A percentile compares a stretch with the other conserved stretches of the same genome.
Evolutionary conservation across 2,888 invertebrate genomes (phyloP).

Genomic region (Caenorhabditis sp.): DNA sequence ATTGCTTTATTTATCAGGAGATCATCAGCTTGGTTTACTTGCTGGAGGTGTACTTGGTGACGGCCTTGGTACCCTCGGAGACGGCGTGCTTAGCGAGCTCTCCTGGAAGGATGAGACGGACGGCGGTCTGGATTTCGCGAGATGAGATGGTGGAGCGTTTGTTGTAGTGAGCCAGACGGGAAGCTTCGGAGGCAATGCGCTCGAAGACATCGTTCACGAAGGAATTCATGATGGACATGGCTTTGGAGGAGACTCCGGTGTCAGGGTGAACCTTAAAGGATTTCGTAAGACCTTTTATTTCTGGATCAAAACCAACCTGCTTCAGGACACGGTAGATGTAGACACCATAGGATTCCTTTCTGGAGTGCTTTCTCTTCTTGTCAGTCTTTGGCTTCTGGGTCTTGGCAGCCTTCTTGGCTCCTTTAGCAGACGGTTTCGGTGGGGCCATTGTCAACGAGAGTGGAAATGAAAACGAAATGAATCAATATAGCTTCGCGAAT

Average conservation of each 20-base stretch:
- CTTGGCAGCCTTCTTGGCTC: conserved; percentile 73
- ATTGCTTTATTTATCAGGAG: conserved; percentile 21
- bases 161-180: conserved; percentile 87
- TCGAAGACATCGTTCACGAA: conserved; percentile 90
- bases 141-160: conserved; percentile 88
- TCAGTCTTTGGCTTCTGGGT: conserved; percentile 75
- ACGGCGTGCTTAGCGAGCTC: conserved; percentile 71
- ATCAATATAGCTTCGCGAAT: conserved; percentile 12
- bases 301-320: conserved; percentile 85
- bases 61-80: conserved; percentile 68
- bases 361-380: conserved; percentile 82
- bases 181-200: conserved; percentile 86
- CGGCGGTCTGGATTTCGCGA: conserved; percentile 87
- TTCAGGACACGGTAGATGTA: conserved; percentile 87
- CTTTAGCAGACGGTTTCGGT: conserved; percentile 55
- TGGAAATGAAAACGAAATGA: conserved; percentile 6
- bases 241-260: conserved; percentile 88
- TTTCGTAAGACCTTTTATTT: too few relatives aligned
- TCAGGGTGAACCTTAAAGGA: conserved; percentile 86
- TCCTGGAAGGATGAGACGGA: conserved; percentile 72
- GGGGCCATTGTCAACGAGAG: conserved; percentile 26
- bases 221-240: conserved; percentile 89
- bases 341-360: conserved; percentile 83
- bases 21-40: conserved; percentile 47
- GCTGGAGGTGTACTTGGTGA: conserved; percentile 70